These are phyloP conservation scores for Columba guinea DNA, from an alignment of 2,797 vertebrate species.

Conservation along the genomic window DNA sequence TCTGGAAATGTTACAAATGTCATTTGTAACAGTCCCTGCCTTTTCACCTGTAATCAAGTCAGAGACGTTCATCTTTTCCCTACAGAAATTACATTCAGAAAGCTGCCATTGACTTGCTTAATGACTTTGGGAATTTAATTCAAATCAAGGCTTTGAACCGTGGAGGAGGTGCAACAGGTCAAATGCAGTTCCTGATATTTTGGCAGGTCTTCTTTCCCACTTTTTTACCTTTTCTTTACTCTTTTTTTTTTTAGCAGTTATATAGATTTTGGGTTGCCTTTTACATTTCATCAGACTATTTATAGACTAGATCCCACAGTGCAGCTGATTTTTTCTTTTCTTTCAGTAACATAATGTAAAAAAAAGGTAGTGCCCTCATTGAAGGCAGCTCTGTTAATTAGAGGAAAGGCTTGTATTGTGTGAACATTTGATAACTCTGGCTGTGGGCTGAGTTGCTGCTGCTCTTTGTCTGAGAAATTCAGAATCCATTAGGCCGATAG, in stretches of 20 bases:
- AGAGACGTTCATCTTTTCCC: background rate
- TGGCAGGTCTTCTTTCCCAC: background rate
- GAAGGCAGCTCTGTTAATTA: conserved; percentile 44
- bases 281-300: conserved; percentile 2
- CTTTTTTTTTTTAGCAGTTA: background rate
- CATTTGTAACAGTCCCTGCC: background rate
- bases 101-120: conserved; percentile 11
- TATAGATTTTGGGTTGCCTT: background rate
- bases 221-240: background rate
- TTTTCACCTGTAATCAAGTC: background rate
- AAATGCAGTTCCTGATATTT: background rate
- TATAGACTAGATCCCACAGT: conserved; percentile 6
- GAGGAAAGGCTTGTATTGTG: conserved; percentile 41
- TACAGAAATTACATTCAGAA: conserved; percentile 27
- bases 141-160: conserved; percentile 25
- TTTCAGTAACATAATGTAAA: conserved; percentile 3
- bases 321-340: background rate
- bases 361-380: background rate
- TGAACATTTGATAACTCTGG: conserved; percentile 49
- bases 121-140: background rate
- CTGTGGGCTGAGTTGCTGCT: conserved; percentile 29
- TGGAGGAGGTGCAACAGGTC: background rate
- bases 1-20: conserved; percentile 30
- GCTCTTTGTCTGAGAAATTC: conserved; percentile 68
- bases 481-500: conserved; percentile 61